These are phyloP conservation scores for Nymphalis urticae DNA, from an alignment of 2,888 invertebrate species.

Conservation along the genomic window DNA sequence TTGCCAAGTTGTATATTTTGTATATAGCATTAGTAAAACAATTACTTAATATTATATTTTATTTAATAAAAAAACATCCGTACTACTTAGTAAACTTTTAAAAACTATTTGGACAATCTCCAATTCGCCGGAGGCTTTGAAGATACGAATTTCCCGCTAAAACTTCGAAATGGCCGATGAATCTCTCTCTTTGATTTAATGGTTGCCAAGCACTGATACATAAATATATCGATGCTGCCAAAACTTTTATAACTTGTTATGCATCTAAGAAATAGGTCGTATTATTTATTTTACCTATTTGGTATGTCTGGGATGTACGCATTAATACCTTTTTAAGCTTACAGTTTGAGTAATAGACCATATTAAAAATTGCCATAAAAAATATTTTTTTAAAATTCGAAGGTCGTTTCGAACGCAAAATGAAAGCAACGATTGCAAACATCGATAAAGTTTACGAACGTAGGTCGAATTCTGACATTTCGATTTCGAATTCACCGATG, in stretches of 20 bases:
- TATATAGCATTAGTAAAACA: no score
- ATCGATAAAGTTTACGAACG: no score
- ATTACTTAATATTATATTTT: not conserved
- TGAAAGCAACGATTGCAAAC: no score
- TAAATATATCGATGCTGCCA: constrained; percentile 15
- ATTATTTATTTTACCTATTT: not conserved
- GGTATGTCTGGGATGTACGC: no score
- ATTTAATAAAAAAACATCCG: not conserved
- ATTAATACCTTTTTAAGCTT: not conserved
- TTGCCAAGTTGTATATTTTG: no score
- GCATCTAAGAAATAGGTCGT: constrained; percentile 7
- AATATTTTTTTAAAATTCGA: no score
- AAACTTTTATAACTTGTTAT: constrained; percentile 7
- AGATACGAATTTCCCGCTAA: constrained; percentile 32
- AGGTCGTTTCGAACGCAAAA: no score
- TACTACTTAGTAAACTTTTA: constrained; percentile 16
- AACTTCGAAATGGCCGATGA: constrained; percentile 30
- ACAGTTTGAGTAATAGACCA: no score
- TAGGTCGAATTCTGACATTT: no score
- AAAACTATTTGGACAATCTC: constrained; percentile 28
- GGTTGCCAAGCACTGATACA: constrained; percentile 17
- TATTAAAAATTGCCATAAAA: no score
- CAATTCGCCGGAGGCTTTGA: constrained; percentile 23
- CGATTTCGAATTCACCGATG: no score
- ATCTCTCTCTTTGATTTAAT: constrained; percentile 29